Base-by-base conservation (phyloP, 2,888 invertebrate genomes). In the Caenorhabditis panamensis region DNA sequence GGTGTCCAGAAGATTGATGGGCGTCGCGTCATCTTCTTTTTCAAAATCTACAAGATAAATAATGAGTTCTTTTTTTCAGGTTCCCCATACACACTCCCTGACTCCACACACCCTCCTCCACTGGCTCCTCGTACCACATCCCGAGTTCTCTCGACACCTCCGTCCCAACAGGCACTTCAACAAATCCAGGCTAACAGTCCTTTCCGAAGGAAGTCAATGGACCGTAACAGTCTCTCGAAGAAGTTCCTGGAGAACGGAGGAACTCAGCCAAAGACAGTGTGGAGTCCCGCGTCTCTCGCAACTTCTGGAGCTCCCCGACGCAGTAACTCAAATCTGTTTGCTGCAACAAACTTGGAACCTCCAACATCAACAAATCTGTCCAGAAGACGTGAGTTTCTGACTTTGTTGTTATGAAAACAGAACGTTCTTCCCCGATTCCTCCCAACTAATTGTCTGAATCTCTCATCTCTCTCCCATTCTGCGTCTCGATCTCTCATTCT, bases 381-480 rank as follows among this genome's bases (percentile, higher is more conserved):
- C 16, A 82, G 85, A 82, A 67, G 85, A 79, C 85, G 85, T 85
- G 41, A 75, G 85, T 83, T 31, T 66, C 31, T 26, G 28, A 71
- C 61, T 59, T n/a, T n/a, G n/a, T 36, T 22, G 16, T 56, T 31
- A 63, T 51, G 18, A 59, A 31, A 31, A 18, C 36, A 18, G 11
- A 20, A 28, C 18, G 16, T 36, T 58, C 51, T 41, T 53, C n/a
- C 49, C 59, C 69, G 53, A 37, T 9, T 53, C 41, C 31, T 24
- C 58, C 51, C 36, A 53, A 58, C 63, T 63, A 73, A 73, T 66
- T 59, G 56, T 64, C 66, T 58, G 41, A 59, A 22, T 71, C 62
- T 71, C 72, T 72, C n/a, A 18, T 53, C 13, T 41, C n/a, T 58
- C 36, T 8, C 26, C 56, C 62, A n/a, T n/a, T 63, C 63, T 54